phyloP scores from a whole-genome alignment of 2,888 invertebrate genomes.

The Idaea straminata region DNA sequence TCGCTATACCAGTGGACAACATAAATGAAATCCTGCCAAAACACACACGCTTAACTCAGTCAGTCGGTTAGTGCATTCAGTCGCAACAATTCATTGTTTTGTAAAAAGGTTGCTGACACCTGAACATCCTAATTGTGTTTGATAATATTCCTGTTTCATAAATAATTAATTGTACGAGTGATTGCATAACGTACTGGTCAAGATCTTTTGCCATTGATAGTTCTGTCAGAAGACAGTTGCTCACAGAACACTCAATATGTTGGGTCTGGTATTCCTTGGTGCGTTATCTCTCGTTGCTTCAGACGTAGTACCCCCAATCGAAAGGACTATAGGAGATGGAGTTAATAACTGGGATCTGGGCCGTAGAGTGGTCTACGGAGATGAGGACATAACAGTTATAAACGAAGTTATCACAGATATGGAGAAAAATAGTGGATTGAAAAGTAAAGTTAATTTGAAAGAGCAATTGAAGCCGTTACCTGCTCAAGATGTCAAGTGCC shows the following conservation, averaged over 20 bases:
- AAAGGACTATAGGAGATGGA: constrained; percentile 47
- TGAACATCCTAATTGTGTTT: constrained; percentile 49
- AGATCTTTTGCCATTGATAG: constrained; percentile 29
- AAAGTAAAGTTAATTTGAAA: constrained; percentile 42
- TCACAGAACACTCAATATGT: constrained; percentile 19
- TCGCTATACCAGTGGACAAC: neutral
- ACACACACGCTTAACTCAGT: neutral
- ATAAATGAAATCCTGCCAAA: neutral
- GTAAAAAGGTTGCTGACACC: constrained; percentile 31
- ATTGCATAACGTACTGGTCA: constrained; percentile 47
- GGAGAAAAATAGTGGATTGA: constrained; percentile 46
- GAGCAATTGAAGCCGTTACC: constrained; percentile 50
- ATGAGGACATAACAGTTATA: constrained; percentile 54
- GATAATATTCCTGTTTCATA: constrained; percentile 44
- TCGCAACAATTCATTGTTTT: neutral
- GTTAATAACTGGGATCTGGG: constrained; percentile 44
- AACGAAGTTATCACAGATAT: constrained; percentile 55
- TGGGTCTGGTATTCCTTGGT: constrained; percentile 22
- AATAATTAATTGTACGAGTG: constrained; percentile 46
- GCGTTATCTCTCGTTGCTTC: constrained; percentile 32
- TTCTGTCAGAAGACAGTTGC: constrained; percentile 4
- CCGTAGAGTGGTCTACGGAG: constrained; percentile 56
- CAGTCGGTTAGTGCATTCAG: neutral
- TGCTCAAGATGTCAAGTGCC: constrained; percentile 63
- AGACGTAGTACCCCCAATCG: constrained; percentile 41